phyloP scores from a whole-genome alignment of 2,113 vertebrate genomes.

The Eudyptes chrysolophus region DNA sequence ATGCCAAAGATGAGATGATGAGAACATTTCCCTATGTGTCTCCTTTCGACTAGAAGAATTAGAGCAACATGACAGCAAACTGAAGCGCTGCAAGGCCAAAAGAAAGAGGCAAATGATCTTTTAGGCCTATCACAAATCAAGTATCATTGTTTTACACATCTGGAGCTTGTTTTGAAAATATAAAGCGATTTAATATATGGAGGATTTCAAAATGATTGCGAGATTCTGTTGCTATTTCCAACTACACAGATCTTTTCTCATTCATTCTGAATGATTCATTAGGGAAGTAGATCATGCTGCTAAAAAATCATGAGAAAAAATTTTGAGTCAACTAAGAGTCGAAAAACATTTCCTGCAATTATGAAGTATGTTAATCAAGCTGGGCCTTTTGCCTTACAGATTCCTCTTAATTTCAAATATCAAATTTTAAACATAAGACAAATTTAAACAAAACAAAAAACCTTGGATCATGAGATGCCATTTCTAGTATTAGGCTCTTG shows the following conservation, averaged over 20 bases:
- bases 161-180: constrained; percentile 15
- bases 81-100: neutral
- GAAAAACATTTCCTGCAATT: constrained; percentile 47
- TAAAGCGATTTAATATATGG: neutral
- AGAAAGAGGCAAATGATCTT: neutral
- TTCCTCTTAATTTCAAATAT: constrained; percentile 17
- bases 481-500: neutral
- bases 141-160: neutral
- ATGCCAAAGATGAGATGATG: neutral
- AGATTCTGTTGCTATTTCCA: constrained; percentile 11
- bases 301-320: constrained; percentile 22
- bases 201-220: neutral
- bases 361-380: constrained; percentile 10
- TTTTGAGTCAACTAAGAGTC: neutral
- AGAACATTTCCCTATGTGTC: neutral
- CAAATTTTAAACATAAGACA: neutral
- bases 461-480: neutral
- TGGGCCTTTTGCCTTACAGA: constrained; percentile 7
- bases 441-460: neutral
- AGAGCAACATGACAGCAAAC: neutral
- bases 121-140: neutral
- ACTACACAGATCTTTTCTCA: neutral
- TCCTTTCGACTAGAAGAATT: neutral
- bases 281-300: constrained; percentile 36
- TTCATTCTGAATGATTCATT: constrained; percentile 19